Evolutionary conservation across 2,888 invertebrate genomes (phyloP).

Genomic region (Lycocerus yunnanus): DNA sequence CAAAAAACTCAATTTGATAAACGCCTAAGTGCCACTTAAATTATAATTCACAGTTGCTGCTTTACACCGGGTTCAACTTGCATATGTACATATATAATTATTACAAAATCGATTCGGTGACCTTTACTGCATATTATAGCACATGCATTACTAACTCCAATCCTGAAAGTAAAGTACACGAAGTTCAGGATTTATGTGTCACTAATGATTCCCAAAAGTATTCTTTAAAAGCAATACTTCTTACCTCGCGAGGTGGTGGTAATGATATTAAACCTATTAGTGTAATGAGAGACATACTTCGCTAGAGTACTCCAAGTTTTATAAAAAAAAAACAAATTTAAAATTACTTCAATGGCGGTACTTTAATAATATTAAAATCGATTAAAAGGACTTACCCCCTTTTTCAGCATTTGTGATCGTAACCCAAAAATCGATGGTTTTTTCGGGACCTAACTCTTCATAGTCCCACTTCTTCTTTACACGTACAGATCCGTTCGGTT

Average conservation of each 20-base stretch:
- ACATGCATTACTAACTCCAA: no score
- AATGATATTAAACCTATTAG: slow-evolving; percentile 14
- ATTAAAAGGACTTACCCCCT: slow-evolving; percentile 69
- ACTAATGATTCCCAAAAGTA: slow-evolving; percentile 6
- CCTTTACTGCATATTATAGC: neutral
- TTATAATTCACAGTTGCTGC: neutral
- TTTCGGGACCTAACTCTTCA: slow-evolving; percentile 91
- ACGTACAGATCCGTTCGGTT: slow-evolving; percentile 87
- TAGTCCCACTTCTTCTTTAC: slow-evolving; percentile 98
- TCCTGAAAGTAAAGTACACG: neutral
- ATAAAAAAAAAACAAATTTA: no score
- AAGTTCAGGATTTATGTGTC: neutral
- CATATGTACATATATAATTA: neutral
- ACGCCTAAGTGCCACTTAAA: neutral
- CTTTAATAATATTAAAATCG: neutral
- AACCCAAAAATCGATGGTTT: slow-evolving; percentile 95
- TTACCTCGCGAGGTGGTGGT: slow-evolving; percentile 7
- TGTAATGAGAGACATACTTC: neutral
- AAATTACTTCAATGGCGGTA: neutral
- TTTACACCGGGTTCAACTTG: neutral
- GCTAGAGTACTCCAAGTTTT: neutral
- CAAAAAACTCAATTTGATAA: neutral
- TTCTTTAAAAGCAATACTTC: slow-evolving; percentile 8
- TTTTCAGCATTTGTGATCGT: slow-evolving; percentile 89
- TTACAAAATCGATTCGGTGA: neutral